A percentile compares a stretch with the other conserved stretches of the same genome.
phyloP scores from a whole-genome alignment of 2,113 vertebrate species.

The Lophotis ruficrista region DNA sequence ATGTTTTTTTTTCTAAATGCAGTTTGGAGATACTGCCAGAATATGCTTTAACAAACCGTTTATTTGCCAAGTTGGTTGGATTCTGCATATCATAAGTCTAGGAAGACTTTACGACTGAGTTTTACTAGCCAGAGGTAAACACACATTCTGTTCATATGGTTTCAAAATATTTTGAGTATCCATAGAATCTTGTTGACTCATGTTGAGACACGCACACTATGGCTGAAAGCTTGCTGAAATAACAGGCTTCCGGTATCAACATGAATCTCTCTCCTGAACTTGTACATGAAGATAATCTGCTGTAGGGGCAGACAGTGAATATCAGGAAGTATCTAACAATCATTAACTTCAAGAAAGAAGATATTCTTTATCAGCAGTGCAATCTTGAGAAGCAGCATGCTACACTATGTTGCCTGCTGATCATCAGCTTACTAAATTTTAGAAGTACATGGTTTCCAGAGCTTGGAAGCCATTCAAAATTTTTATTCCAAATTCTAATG shows the following conservation, averaged over 20 bases:
- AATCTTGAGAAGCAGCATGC: background rate
- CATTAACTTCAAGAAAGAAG: background rate
- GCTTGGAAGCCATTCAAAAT: background rate
- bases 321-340: background rate
- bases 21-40: background rate
- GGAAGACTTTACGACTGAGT: slow-evolving; percentile 32
- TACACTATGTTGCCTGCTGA: background rate
- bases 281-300: background rate
- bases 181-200: slow-evolving; percentile 56
- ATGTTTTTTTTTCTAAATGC: background rate
- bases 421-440: background rate
- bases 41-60: slow-evolving; percentile 39
- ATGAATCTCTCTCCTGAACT: background rate
- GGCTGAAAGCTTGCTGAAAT: background rate
- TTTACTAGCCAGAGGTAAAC: slow-evolving; percentile 59
- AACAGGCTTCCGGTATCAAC: background rate
- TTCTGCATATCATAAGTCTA: background rate
- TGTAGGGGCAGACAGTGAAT: background rate
- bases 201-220: background rate
- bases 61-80: slow-evolving; percentile 39
- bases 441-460: background rate
- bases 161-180: slow-evolving; percentile 73
- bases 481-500: background rate
- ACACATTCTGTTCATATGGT: slow-evolving; percentile 57
- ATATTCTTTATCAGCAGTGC: background rate